phyloP scores from a whole-genome alignment of 2,888 invertebrate genomes.

The Rutpela maculata region DNA sequence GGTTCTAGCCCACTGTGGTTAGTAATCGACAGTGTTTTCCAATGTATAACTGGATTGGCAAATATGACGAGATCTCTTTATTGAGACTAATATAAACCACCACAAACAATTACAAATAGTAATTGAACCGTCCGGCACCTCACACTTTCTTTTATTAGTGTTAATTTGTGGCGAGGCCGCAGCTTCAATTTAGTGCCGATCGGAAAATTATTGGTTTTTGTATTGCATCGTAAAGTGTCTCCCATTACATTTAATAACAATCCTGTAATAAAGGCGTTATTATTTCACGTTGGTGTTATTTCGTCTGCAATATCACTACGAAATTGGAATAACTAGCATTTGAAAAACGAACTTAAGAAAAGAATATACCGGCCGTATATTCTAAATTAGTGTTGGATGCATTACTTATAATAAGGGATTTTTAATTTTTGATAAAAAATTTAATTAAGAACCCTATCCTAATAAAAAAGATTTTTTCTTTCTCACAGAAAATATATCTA shows the following conservation, averaged over 20 bases:
- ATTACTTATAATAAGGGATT: too few species aligned
- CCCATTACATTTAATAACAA: constrained; percentile 45
- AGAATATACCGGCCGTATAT: too few species aligned
- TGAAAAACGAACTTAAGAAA: too few species aligned
- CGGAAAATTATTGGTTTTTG: constrained; percentile 47
- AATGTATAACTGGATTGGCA: not conserved
- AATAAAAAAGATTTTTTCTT: too few species aligned
- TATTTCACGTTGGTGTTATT: not conserved
- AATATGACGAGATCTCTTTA: not conserved
- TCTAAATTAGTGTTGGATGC: too few species aligned
- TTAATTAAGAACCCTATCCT: too few species aligned
- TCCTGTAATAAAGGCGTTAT: not conserved
- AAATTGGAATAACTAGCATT: not conserved
- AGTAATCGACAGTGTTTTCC: not conserved
- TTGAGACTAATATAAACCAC: constrained; percentile 6
- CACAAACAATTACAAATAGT: constrained; percentile 24
- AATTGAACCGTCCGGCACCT: constrained; percentile 11
- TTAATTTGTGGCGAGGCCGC: constrained; percentile 47
- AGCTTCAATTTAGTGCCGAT: constrained; percentile 49
- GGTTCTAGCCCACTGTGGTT: too few species aligned
- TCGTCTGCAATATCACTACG: too few species aligned
- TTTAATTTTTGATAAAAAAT: too few species aligned
- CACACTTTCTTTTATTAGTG: constrained; percentile 46
- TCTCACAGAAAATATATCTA: too few species aligned
- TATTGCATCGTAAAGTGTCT: constrained; percentile 48